Conservation (phyloP, 2,888 invertebrate species). For the Brachyopa scutellaris region DNA sequence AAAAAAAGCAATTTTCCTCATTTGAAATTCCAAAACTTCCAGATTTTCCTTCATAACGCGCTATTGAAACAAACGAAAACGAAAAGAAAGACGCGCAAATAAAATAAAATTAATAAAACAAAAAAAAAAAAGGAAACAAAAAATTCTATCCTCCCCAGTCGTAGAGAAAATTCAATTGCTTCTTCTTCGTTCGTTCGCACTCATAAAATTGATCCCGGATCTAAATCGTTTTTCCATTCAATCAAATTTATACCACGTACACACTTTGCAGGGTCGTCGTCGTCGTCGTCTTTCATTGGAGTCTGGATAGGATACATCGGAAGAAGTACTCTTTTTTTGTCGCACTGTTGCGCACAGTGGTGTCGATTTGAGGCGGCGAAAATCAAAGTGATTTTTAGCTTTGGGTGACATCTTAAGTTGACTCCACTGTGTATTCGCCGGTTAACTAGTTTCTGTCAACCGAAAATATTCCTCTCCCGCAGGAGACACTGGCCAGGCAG, state of each 20-base stretch:
- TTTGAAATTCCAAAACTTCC: slow-evolving; percentile 54
- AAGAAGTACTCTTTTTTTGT: slow-evolving; percentile 12
- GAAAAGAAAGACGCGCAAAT: neutral
- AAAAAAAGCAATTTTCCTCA: too few relatives aligned
- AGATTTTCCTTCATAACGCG: too few relatives aligned
- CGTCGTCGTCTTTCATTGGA: slow-evolving; percentile 43
- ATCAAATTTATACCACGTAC: slow-evolving; percentile 72
- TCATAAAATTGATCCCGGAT: slow-evolving; percentile 71
- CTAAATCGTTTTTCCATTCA: slow-evolving; percentile 72
- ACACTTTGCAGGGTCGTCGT: slow-evolving; percentile 61
- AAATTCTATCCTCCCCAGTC: slow-evolving; percentile 6
- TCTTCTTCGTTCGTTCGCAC: slow-evolving; percentile 64
- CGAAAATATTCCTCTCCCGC: slow-evolving; percentile 9
- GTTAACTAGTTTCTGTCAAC: slow-evolving; percentile 9
- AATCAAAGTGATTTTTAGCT: neutral
- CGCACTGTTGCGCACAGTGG: too few relatives aligned
- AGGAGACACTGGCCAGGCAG: too few relatives aligned
- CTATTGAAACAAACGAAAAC: too few relatives aligned
- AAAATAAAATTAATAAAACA: slow-evolving; percentile 29
- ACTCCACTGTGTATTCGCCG: slow-evolving; percentile 7
- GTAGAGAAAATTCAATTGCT: slow-evolving; percentile 63
- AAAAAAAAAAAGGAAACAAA: slow-evolving; percentile 8
- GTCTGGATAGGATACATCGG: slow-evolving; percentile 29
- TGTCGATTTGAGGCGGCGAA: neutral
- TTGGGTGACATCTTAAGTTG: neutral